Percentiles rank a stretch among this genome's conserved stretches.
These are phyloP conservation scores for Orussus abietinus DNA, from an alignment of 1,140 invertebrate genomes.

Conservation along the genomic window DNA sequence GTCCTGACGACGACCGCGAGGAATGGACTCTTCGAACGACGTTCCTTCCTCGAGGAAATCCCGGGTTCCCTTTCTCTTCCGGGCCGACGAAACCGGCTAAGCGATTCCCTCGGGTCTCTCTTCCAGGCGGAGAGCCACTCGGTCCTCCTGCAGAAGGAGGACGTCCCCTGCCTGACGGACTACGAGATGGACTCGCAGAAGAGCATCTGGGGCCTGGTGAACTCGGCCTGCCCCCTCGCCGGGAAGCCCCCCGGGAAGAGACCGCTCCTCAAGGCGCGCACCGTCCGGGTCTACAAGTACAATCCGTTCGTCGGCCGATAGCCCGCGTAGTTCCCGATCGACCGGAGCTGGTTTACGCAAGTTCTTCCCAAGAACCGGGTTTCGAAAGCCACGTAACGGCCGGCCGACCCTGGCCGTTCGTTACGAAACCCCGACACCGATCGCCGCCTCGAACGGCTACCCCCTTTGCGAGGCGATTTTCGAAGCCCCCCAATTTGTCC, in stretches of 20 bases:
- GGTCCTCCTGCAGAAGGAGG: slow-evolving; percentile 24
- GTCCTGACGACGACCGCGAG: no score
- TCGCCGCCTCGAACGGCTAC: no score
- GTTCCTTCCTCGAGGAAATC: not conserved
- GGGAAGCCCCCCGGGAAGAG: not conserved
- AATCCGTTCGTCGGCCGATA: slow-evolving; percentile 8
- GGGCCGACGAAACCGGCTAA: not conserved
- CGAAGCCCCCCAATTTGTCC: no score
- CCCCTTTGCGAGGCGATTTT: no score
- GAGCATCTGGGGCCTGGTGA: slow-evolving; percentile 27
- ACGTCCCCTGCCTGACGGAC: slow-evolving; percentile 29
- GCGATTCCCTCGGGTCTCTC: not conserved
- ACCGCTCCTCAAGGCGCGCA: slow-evolving; percentile 1
- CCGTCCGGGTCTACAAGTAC: slow-evolving; percentile 12
- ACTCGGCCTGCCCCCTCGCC: slow-evolving; percentile 17
- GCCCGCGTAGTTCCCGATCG: not conserved
- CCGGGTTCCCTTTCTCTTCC: not conserved
- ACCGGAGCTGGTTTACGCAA: slow-evolving; percentile 1
- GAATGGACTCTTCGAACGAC: not conserved
- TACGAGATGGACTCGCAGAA: slow-evolving; percentile 46
- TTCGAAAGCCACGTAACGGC: no score
- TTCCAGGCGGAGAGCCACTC: slow-evolving; percentile 25
- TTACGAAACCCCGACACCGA: no score
- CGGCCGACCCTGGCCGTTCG: no score
- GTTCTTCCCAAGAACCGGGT: no score